phyloP scores from a whole-genome alignment of 2,113 vertebrate genomes.

The Ctenodactylus gundi region DNA sequence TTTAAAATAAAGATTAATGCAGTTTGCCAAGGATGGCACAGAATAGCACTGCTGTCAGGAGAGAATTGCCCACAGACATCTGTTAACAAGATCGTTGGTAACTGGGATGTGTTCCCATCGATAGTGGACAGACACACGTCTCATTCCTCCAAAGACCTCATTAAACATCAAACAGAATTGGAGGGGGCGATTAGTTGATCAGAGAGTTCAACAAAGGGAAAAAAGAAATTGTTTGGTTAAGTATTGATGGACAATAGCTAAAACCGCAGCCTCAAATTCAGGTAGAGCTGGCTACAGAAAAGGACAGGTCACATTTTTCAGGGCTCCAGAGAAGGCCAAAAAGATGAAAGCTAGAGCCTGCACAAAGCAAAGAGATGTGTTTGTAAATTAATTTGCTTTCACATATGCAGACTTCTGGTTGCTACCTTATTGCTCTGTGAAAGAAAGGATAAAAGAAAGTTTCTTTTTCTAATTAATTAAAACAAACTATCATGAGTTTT shows the following conservation, averaged over 20 bases:
- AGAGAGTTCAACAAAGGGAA: background rate
- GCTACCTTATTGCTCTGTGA: background rate
- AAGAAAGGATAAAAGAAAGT: background rate
- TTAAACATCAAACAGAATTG: constrained; percentile 49
- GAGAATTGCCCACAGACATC: background rate
- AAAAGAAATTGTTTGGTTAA: background rate
- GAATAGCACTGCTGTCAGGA: background rate
- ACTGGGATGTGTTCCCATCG: background rate
- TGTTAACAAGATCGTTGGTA: background rate
- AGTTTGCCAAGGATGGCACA: background rate
- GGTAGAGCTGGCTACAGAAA: background rate
- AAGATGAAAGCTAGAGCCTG: background rate
- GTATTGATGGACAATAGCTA: background rate
- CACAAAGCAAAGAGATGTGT: background rate
- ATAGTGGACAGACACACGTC: background rate
- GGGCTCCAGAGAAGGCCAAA: background rate
- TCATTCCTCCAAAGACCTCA: constrained; percentile 34
- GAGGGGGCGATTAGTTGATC: background rate
- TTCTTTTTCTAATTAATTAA: background rate
- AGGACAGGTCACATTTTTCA: background rate
- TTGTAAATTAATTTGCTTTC: background rate
- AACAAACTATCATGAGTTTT: background rate
- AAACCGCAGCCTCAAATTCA: background rate
- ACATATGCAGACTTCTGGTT: background rate
- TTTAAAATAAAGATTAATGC: background rate